phyloP scores from a whole-genome alignment of 2,113 vertebrate species.

The Neopipo cinnamomea region DNA sequence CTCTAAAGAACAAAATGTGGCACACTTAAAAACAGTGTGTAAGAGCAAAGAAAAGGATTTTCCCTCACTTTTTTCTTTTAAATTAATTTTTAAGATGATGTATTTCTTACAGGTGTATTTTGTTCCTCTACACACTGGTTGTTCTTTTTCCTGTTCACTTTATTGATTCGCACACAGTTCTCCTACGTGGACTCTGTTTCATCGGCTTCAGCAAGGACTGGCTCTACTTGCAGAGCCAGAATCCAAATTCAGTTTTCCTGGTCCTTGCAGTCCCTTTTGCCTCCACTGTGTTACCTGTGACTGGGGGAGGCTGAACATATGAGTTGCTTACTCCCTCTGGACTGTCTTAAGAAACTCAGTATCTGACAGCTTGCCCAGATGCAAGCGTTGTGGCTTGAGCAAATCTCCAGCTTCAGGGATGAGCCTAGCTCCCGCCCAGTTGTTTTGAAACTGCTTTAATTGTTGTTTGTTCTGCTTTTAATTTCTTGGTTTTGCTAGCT shows the following conservation, averaged over 20 bases:
- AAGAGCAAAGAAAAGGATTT: background rate
- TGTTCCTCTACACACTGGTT: background rate
- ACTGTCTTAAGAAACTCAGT: background rate
- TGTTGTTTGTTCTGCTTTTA: background rate
- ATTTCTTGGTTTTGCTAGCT: background rate
- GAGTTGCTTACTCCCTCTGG: background rate
- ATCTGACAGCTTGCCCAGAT: background rate
- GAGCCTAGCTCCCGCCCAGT: background rate
- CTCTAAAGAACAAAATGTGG: background rate
- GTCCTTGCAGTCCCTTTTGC: background rate
- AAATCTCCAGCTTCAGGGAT: background rate
- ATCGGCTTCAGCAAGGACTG: accelerated
- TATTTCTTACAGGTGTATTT: background rate
- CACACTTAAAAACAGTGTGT: background rate
- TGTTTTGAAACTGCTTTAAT: too few species aligned
- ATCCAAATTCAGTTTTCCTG: background rate
- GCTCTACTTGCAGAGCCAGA: background rate
- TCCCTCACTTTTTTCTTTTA: background rate
- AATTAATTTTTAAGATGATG: background rate
- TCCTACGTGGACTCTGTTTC: background rate
- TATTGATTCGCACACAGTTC: background rate
- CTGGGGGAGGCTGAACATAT: background rate
- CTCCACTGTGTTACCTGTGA: background rate
- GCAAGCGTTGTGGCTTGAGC: background rate
- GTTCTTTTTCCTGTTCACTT: background rate